Conservation (phyloP, 2,113 vertebrate species). For the Rhynchopsitta pachyrhyncha region DNA sequence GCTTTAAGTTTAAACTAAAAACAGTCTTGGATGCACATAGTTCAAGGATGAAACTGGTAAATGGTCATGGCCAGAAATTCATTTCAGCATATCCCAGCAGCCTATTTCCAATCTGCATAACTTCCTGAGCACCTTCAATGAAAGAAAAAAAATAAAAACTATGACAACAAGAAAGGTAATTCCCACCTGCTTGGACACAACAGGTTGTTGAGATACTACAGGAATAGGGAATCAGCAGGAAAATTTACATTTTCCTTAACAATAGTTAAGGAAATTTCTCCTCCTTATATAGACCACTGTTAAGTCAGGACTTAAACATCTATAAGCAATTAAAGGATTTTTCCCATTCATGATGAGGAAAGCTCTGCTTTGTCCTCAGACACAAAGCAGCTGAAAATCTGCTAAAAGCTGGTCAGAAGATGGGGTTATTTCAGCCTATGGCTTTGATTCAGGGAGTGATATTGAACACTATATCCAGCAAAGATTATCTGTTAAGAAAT, state of each 20-base stretch:
- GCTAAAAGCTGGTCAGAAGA: background rate
- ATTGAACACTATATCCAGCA: background rate
- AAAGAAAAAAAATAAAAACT: background rate
- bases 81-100: background rate
- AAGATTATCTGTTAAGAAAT: background rate
- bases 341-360: background rate
- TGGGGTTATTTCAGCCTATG: background rate
- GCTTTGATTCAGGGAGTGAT: background rate
- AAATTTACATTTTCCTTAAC: background rate
- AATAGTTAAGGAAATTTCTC: background rate
- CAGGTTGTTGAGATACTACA: background rate
- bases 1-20: background rate
- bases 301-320: background rate
- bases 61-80: background rate
- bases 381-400: background rate
- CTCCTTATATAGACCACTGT: background rate
- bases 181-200: background rate
- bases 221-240: background rate
- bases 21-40: background rate
- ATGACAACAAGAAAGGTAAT: background rate
- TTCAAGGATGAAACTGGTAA: slow-evolving; percentile 26
- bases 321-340: background rate
- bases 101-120: background rate
- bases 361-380: background rate
- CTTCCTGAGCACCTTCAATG: background rate